Conservation (phyloP, 2,888 invertebrate genomes). For the Silvanus unidentatus region DNA sequence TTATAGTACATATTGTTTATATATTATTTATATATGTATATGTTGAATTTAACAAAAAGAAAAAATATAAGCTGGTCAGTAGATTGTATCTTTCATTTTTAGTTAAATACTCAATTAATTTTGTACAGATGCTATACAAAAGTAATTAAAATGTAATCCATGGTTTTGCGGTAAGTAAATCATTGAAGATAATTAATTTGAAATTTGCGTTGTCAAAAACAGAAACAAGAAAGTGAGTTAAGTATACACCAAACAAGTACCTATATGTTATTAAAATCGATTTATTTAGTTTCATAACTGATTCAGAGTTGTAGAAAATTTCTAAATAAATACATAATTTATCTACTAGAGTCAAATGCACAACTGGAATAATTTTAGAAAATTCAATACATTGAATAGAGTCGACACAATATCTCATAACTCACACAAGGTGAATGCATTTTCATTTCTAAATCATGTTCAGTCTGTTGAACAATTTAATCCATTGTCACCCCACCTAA, state of each 20-base stretch:
- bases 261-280: too few relatives aligned
- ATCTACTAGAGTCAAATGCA: constrained; percentile 27
- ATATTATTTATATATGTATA: constrained; percentile 25
- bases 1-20: constrained; percentile 24
- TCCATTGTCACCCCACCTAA: constrained; percentile 30
- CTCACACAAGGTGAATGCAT: constrained; percentile 36
- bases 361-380: constrained; percentile 33
- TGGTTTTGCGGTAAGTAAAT: too few relatives aligned
- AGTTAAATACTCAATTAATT: too few relatives aligned
- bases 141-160: too few relatives aligned
- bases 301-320: too few relatives aligned
- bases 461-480: constrained; percentile 37
- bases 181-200: too few relatives aligned
- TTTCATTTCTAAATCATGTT: constrained; percentile 40
- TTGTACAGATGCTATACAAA: too few relatives aligned
- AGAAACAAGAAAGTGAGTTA: too few relatives aligned
- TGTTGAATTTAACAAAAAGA: constrained; percentile 21
- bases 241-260: too few relatives aligned
- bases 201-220: too few relatives aligned
- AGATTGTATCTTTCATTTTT: too few relatives aligned
- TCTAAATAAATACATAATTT: constrained; percentile 29
- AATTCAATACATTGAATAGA: constrained; percentile 39
- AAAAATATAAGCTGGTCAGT: constrained; percentile 16
- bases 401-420: constrained; percentile 35
- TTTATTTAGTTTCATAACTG: too few relatives aligned